Base-by-base conservation (phyloP, 2,113 vertebrate genomes). In the Myiozetetes cayanensis region DNA sequence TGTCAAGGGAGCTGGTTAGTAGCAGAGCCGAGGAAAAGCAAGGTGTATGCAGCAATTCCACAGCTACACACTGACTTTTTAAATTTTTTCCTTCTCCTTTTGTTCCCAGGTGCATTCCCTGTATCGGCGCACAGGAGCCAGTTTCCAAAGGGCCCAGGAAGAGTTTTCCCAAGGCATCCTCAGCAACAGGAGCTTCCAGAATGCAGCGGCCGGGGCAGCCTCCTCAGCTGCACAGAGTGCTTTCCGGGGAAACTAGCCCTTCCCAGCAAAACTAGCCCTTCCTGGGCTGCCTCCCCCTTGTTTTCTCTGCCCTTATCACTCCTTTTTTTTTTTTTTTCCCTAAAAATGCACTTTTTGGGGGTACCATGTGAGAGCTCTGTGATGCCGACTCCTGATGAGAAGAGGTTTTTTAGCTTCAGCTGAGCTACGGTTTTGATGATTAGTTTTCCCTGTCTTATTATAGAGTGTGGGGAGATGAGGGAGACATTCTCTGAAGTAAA, bases 141-240 rank as follows among this genome's bases (percentile, higher is more conserved):
- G 98, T 93, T 99, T 99, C 98, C 98, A 98, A 72, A 98, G 99
- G 91, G 99, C 99, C 8, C 99, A 99, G 92, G 98, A 99, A 61
- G 99, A 99, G 97, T 99, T 99, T 90, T 99, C 99, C 79, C 98
- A 98, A 19, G 99, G 98, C 61, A 98, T 99, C 93, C 97, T 99
- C 94, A 98, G 95, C 95, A 99, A 97, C 98, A 97, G 97, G 78
- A 97, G 97, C 81, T 98, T 99, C 97, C 99, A 99, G 96, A 98
- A 47, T 0, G 98, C 98, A 0, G 98, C 99, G 0, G 49, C 98
- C 1, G 97, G 96, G 2, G 99, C 98, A 1, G 99, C 99, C 47
- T 96, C 97, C 37, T 96, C 99, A 1, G 98, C 98, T 7, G 98
- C 98, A 59, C 98, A 98, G 94, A 97, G 95, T 6, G 94, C 98